These are phyloP conservation scores for Cephus spinipes DNA, from an alignment of 2,888 invertebrate species.

Conservation along the genomic window DNA sequence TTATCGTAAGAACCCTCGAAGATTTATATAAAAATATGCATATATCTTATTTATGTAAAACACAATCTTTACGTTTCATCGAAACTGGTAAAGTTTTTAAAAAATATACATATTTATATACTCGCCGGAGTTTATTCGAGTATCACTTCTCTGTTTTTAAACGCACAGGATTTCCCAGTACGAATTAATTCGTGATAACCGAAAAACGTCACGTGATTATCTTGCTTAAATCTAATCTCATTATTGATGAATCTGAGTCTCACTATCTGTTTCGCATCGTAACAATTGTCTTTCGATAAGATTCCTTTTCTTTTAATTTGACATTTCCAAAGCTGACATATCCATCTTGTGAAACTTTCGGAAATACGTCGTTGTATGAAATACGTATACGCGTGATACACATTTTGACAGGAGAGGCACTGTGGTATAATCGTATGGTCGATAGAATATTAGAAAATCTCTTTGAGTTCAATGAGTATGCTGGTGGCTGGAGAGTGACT, in stretches of 20 bases:
- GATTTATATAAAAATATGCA: too few relatives aligned
- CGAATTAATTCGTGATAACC: background rate
- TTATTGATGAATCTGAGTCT: background rate
- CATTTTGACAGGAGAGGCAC: background rate
- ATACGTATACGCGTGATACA: background rate
- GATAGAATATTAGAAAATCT: background rate
- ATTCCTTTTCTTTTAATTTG: too few relatives aligned
- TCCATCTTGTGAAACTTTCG: too few relatives aligned
- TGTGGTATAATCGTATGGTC: background rate
- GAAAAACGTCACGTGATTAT: background rate
- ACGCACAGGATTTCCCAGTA: background rate
- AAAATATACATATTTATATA: background rate
- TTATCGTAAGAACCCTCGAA: too few relatives aligned
- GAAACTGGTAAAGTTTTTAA: background rate
- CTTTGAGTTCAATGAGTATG: background rate
- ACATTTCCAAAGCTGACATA: too few relatives aligned
- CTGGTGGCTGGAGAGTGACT: background rate
- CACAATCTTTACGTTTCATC: background rate
- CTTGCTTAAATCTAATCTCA: background rate
- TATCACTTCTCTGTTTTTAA: background rate
- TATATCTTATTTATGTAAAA: background rate
- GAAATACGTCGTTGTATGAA: background rate
- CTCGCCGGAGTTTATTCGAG: background rate
- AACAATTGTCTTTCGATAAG: too few relatives aligned
- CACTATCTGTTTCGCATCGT: background rate